Evolutionary conservation across 2,113 vertebrate genomes (phyloP).

Genomic region (Hippocampus barbouri): DNA sequence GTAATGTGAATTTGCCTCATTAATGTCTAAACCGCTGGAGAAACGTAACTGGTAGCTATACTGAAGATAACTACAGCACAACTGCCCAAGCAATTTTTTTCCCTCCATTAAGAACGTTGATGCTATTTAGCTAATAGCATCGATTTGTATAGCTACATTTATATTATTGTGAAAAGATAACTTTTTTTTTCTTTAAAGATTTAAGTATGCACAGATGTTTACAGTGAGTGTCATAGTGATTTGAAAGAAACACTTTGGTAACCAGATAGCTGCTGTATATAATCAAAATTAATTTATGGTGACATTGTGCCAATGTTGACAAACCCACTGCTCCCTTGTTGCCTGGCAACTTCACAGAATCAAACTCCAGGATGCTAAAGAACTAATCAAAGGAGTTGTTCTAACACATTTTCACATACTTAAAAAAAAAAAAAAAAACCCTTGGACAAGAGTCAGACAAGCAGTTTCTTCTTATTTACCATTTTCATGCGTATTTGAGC

Average conservation of each 20-base stretch:
- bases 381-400: not conserved
- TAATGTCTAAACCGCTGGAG: no score
- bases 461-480: not conserved
- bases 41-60: no score
- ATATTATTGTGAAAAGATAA: conserved; percentile 24
- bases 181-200: conserved; percentile 14
- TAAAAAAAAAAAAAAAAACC: not conserved
- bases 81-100: no score
- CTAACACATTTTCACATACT: not conserved
- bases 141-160: conserved; percentile 40
- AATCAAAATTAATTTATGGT: conserved; percentile 11
- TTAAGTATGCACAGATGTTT: conserved; percentile 40
- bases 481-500: not conserved
- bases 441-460: not conserved
- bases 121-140: no score
- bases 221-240: conserved; percentile 38
- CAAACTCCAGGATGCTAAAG: not conserved
- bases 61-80: no score
- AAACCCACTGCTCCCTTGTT: not conserved
- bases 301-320: conserved; percentile 11
- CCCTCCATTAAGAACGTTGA: no score
- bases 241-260: conserved; percentile 33
- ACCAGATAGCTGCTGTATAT: conserved; percentile 4
- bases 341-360: not conserved
- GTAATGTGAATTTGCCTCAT: no score